Conservation (phyloP, 2,113 vertebrate genomes). For the zebrafish (Danio rerio) region DNA sequence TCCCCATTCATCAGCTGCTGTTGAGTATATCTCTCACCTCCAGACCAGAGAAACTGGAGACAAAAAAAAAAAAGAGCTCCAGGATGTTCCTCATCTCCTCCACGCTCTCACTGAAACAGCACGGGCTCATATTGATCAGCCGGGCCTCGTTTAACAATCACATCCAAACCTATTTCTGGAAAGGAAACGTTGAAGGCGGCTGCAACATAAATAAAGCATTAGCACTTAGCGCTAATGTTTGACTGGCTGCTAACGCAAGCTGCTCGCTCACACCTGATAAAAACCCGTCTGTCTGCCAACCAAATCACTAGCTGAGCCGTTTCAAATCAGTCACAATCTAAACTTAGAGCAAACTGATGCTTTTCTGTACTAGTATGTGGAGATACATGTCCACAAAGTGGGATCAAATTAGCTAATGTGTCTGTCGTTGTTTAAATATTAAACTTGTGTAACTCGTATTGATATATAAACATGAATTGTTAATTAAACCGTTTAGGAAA, state of each 20-base stretch:
- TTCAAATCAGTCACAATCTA: neutral
- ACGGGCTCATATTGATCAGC: conserved; percentile 68
- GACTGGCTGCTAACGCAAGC: neutral
- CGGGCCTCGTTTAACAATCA: conserved; percentile 68
- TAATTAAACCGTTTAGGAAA: no score
- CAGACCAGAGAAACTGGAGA: conserved; percentile 17
- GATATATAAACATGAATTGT: no score
- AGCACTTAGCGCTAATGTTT: conserved; percentile 30
- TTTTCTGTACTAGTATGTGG: neutral
- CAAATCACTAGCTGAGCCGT: neutral
- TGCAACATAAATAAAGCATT: conserved; percentile 30
- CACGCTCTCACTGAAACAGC: neutral
- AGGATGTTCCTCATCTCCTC: conserved; percentile 19
- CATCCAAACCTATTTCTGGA: conserved; percentile 75
- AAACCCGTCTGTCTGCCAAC: neutral
- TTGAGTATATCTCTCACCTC: conserved; percentile 35
- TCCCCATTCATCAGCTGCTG: conserved; percentile 45
- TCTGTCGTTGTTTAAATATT: no score
- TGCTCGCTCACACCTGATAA: neutral
- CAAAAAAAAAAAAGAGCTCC: neutral
- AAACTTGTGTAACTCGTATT: no score
- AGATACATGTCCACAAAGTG: no score
- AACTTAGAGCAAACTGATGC: neutral
- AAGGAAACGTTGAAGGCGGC: conserved; percentile 58
- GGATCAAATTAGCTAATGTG: no score